Percentiles rank a stretch among this genome's conserved stretches.
Conservation (phyloP, 2,113 vertebrate genomes). For the Pyrgilauda ruficollis region DNA sequence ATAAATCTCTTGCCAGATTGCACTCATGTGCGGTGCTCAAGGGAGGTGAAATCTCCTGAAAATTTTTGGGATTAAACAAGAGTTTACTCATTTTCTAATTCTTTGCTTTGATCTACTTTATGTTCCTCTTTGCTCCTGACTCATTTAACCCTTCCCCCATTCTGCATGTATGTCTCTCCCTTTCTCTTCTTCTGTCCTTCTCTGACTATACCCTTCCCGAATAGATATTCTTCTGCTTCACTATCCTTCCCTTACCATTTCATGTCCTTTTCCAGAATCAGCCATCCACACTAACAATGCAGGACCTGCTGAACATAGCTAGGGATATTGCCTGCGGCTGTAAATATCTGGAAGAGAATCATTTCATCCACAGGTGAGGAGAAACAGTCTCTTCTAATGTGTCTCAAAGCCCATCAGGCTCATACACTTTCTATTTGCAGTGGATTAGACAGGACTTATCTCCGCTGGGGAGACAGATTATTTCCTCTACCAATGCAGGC, state of each 20-base stretch:
- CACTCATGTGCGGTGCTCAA: background rate
- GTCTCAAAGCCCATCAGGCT: background rate
- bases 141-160: background rate
- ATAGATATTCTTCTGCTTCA: background rate
- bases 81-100: background rate
- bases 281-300: constrained; percentile 80
- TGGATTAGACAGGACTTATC: background rate
- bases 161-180: background rate
- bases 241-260: background rate
- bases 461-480: background rate
- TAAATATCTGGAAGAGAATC: constrained; percentile 90
- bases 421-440: background rate
- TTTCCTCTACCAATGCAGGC: background rate
- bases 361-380: constrained; percentile 90
- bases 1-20: background rate
- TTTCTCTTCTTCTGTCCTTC: background rate
- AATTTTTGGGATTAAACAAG: background rate
- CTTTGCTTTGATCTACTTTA: background rate
- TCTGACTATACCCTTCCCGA: background rate
- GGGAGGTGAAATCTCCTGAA: background rate
- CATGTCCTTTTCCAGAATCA: constrained; percentile 74
- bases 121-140: background rate
- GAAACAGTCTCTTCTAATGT: background rate
- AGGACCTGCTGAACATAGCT: constrained; percentile 87
- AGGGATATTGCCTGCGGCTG: constrained; percentile 89